A percentile compares a stretch with the other conserved stretches of the same genome.
phyloP scores from a whole-genome alignment of 2,888 invertebrate species.

The Calameuta idolon region DNA sequence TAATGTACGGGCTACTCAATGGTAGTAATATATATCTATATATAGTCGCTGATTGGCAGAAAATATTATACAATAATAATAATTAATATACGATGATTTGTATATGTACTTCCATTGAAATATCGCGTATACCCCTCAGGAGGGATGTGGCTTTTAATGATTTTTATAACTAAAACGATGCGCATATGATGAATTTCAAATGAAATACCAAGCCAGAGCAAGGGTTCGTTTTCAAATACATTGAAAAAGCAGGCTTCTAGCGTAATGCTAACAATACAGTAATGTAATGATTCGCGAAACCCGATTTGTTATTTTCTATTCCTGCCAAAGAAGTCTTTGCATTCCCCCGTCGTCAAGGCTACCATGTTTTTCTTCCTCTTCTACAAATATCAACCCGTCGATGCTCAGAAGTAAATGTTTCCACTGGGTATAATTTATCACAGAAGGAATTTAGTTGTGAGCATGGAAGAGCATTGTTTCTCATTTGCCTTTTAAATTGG shows the following conservation, averaged over 20 bases:
- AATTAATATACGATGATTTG: neutral
- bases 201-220: slow-evolving; percentile 22
- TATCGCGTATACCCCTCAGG: neutral
- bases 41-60: neutral
- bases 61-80: neutral
- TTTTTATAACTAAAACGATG: neutral
- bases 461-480: neutral
- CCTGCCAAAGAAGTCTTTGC: slow-evolving; percentile 34
- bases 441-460: neutral
- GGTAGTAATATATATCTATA: neutral
- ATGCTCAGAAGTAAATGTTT: neutral
- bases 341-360: neutral
- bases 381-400: neutral
- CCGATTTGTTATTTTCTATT: slow-evolving; percentile 31
- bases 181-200: neutral
- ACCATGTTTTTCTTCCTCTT: neutral
- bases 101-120: neutral
- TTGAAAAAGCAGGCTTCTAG: slow-evolving; percentile 27
- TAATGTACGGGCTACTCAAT: neutral
- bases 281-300: slow-evolving; percentile 30
- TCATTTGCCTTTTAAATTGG: neutral
- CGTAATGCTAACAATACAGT: slow-evolving; percentile 30
- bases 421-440: neutral
- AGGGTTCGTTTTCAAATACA: slow-evolving; percentile 26
- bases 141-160: neutral